Evolutionary conservation across 2,797 vertebrate species (phyloP).

Genomic region (Leptoclinus maculatus): DNA sequence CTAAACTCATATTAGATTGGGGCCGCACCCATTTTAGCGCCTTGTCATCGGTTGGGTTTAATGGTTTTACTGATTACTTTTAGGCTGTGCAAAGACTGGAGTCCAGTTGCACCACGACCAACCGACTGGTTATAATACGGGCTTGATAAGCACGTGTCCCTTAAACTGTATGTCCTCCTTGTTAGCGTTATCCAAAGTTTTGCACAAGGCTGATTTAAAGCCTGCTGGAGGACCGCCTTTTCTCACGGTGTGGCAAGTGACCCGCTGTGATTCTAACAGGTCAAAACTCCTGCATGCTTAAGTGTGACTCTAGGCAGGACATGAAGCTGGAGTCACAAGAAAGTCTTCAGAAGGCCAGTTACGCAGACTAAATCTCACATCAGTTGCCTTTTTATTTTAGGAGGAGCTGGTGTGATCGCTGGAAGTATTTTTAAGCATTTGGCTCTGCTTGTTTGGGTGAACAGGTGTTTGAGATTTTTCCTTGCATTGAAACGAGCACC

Average conservation of each 20-base stretch:
- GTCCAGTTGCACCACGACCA: not conserved
- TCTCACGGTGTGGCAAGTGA: not conserved
- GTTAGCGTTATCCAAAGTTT: not conserved
- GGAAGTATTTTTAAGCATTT: not conserved
- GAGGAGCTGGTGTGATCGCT: not conserved
- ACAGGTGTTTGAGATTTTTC: not conserved
- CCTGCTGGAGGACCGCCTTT: not conserved
- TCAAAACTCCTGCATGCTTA: not conserved
- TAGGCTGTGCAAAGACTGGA: not conserved
- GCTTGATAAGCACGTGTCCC: not conserved
- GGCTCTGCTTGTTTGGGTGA: not conserved
- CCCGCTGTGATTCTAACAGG: not conserved
- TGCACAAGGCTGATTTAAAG: not conserved
- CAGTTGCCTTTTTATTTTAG: not conserved
- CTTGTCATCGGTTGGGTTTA: not conserved
- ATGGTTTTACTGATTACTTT: not conserved
- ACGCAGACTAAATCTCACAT: not conserved
- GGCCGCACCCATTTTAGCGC: not conserved
- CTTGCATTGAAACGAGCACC: not conserved
- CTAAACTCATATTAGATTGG: not conserved
- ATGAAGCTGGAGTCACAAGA: not conserved
- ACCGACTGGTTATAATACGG: not conserved
- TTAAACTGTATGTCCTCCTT: not conserved
- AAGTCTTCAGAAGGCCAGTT: not conserved
- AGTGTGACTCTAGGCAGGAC: not conserved